Percentiles rank a stretch among this genome's conserved stretches.
Conservation (phyloP, 2,888 invertebrate species). For the Heliconius cydno region DNA sequence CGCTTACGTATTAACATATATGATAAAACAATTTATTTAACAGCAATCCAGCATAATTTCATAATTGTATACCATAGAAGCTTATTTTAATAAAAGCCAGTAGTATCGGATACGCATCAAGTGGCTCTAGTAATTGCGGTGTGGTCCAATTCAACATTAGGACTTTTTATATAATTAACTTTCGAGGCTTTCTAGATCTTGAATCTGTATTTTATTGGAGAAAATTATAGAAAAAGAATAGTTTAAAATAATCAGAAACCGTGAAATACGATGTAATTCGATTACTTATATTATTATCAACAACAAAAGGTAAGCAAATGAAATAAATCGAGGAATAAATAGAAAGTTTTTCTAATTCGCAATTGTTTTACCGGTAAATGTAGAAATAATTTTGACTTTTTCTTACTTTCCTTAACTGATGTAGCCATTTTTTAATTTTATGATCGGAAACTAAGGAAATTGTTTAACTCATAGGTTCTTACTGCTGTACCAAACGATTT, state of each 20-base stretch:
- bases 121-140: conserved; percentile 48
- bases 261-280: conserved; percentile 40
- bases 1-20: background rate
- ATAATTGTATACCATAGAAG: conserved; percentile 41
- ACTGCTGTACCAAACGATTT: too few relatives aligned
- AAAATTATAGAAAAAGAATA: conserved; percentile 27
- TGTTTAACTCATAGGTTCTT: too few relatives aligned
- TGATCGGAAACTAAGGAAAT: too few relatives aligned
- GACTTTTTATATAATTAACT: conserved; percentile 46
- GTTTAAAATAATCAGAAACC: conserved; percentile 31
- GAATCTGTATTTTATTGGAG: conserved; percentile 36
- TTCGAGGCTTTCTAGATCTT: conserved; percentile 44
- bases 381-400: background rate
- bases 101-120: conserved; percentile 48
- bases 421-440: too few relatives aligned
- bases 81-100: conserved; percentile 43
- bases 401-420: background rate
- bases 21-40: conserved; percentile 6
- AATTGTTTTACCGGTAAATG: background rate
- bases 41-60: conserved; percentile 35
- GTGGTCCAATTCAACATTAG: conserved; percentile 49
- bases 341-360: conserved; percentile 8
- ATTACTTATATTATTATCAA: conserved; percentile 20
- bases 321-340: conserved; percentile 18
- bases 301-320: conserved; percentile 22